A percentile compares a stretch with the other conserved stretches of the same genome.
These are phyloP conservation scores for Toxotes lorentzi DNA, from an alignment of 2,797 vertebrate species.

Conservation along the genomic window DNA sequence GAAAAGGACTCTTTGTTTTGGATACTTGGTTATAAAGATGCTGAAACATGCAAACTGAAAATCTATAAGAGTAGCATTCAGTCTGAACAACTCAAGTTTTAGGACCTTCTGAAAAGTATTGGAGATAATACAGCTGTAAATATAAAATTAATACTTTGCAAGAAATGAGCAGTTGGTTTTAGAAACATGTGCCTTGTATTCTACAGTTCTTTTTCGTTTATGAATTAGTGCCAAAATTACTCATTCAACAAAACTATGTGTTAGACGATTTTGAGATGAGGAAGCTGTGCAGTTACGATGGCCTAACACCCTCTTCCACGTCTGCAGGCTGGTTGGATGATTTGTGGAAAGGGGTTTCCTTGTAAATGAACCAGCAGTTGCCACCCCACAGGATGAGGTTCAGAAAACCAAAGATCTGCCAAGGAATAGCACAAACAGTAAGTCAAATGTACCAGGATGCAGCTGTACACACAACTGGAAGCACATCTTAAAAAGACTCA, in stretches of 20 bases:
- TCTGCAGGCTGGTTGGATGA: conserved; percentile 63
- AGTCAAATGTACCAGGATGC: neutral
- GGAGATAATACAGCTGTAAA: conserved; percentile 17
- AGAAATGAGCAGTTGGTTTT: conserved; percentile 29
- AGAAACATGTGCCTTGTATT: conserved; percentile 17
- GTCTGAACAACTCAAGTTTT: conserved; percentile 12
- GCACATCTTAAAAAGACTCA: neutral
- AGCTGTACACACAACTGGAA: neutral
- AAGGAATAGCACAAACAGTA: neutral
- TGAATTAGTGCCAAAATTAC: conserved; percentile 47
- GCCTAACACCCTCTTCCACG: conserved; percentile 47
- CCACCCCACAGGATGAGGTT: conserved; percentile 95
- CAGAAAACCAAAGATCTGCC: conserved; percentile 93
- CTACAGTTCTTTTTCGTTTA: conserved; percentile 17
- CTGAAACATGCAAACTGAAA: conserved; percentile 13
- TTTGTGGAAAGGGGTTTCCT: conserved; percentile 93
- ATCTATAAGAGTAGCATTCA: neutral
- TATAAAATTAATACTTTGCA: conserved; percentile 22
- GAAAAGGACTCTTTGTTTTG: conserved; percentile 10
- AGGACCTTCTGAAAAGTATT: conserved; percentile 12
- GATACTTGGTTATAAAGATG: conserved; percentile 14
- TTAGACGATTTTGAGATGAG: conserved; percentile 25
- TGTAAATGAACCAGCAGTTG: conserved; percentile 97
- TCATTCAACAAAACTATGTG: conserved; percentile 27
- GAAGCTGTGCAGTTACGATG: conserved; percentile 57